Evolutionary conservation across 2,113 vertebrate species (phyloP), one percentile per base, ranked within the genome.

Genomic region (Perccottus glenii): DNA sequence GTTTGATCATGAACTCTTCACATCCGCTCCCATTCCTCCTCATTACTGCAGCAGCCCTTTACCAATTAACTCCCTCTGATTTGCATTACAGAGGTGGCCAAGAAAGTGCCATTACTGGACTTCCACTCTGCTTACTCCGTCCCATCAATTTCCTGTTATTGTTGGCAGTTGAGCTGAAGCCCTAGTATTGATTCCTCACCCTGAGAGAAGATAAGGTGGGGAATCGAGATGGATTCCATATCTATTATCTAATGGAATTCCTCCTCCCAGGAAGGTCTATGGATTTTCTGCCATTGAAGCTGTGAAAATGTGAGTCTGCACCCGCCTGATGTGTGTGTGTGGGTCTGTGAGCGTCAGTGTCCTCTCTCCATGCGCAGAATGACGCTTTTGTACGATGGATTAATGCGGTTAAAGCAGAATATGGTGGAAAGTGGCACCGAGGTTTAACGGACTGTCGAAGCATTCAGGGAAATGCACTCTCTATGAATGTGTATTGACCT

Each of bases 181-280:
- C 89, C 87, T 70, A 69, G 75, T 90, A 94, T 94, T 84, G 93
- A 94, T 94, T 91, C 89, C 67, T 87, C 88, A 88, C 88, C 86
- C 87, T 49, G 52, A 87, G 87, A 92, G 88, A 91, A 93, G 92
- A 92, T 92, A 93, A 92, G 92, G 88, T 92, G 90, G 89, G 83
- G 92, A 92, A 93, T 92, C 91, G 85, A 93, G 91, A 94, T 94
- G 92, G 92, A 93, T 93, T 94, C 91, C 88, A 93, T 93, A 94
- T 94, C 92, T 93, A 93, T 94, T 94, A 93, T 93, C 92, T 93
- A 94, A 94, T 93, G 92, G 92, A 92, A 94, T 93, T 92, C 91
- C 92, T 92, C 89, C 92, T 92, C 89, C 89, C 78, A 91, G 91
- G 93, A 92, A 92, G 85, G 78, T 75, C 83, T 92, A 94, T 94